A percentile compares a stretch with the other conserved stretches of the same genome.
These are phyloP conservation scores for Galago senegalensis DNA, from an alignment of 2,797 vertebrate species.

Conservation along the genomic window DNA sequence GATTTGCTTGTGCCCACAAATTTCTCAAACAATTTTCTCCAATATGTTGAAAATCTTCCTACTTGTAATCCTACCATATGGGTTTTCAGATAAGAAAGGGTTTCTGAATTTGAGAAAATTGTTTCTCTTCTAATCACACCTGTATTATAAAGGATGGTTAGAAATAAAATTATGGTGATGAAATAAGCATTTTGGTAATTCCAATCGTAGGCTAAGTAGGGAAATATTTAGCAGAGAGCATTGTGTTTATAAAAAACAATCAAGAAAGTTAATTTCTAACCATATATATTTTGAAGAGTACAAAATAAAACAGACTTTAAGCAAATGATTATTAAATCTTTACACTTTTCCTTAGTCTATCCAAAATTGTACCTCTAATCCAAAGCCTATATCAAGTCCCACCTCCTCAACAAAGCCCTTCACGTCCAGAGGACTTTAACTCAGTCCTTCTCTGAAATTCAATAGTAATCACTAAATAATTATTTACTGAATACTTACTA, in stretches of 20 bases:
- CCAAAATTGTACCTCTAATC: background rate
- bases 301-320: conserved; percentile 5
- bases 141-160: background rate
- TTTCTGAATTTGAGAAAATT: conserved; percentile 30
- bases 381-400: background rate
- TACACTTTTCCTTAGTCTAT: background rate
- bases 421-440: background rate
- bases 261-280: conserved; percentile 23
- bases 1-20: background rate
- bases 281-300: background rate
- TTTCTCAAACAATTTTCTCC: background rate
- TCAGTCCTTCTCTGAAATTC: background rate
- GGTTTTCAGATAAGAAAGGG: background rate
- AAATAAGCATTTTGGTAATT: background rate
- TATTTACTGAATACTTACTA: conserved; percentile 44
- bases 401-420: background rate
- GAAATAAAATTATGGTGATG: conserved; percentile 1
- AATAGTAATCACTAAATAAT: conserved; percentile 37
- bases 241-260: background rate
- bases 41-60: background rate
- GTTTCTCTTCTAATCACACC: background rate
- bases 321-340: background rate
- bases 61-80: background rate
- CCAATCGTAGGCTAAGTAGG: background rate
- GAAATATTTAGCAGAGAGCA: conserved; percentile 8